A percentile compares a stretch with the other conserved stretches of the same genome.
Evolutionary conservation across 2,113 vertebrate genomes (phyloP).

Genomic region (Peromyscus leucopus): DNA sequence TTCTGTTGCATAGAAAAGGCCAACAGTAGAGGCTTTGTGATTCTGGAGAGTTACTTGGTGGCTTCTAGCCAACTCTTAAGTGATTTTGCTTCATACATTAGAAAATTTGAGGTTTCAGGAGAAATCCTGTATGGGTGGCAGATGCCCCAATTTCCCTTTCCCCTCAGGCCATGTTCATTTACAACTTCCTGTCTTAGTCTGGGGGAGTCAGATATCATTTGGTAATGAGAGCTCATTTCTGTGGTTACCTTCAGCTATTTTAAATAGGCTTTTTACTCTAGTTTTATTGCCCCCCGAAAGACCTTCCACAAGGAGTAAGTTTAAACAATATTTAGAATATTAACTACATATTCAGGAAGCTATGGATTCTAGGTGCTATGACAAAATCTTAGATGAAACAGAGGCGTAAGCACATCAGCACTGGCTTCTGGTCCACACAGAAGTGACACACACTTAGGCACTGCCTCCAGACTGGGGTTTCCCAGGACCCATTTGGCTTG

Average conservation of each 20-base stretch:
- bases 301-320: not conserved
- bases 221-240: not conserved
- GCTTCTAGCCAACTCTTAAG: not conserved
- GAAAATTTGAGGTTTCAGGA: not conserved
- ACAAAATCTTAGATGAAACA: constrained; percentile 28
- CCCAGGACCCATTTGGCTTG: not conserved
- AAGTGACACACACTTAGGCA: not conserved
- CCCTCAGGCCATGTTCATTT: not conserved
- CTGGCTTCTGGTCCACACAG: not conserved
- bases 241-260: not conserved
- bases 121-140: not conserved
- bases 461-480: not conserved
- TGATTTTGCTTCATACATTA: not conserved
- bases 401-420: not conserved
- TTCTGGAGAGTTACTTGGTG: not conserved
- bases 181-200: not conserved
- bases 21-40: not conserved
- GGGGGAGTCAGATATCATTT: not conserved
- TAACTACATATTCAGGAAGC: not conserved
- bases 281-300: not conserved
- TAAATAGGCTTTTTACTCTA: constrained; percentile 8
- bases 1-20: constrained; percentile 8
- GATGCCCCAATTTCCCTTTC: not conserved
- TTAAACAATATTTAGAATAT: constrained; percentile 24
- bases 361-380: not conserved